Percentiles rank a stretch among this genome's conserved stretches.
Conservation (phyloP, 2,113 vertebrate genomes). For the Tragelaphus imberbis region DNA sequence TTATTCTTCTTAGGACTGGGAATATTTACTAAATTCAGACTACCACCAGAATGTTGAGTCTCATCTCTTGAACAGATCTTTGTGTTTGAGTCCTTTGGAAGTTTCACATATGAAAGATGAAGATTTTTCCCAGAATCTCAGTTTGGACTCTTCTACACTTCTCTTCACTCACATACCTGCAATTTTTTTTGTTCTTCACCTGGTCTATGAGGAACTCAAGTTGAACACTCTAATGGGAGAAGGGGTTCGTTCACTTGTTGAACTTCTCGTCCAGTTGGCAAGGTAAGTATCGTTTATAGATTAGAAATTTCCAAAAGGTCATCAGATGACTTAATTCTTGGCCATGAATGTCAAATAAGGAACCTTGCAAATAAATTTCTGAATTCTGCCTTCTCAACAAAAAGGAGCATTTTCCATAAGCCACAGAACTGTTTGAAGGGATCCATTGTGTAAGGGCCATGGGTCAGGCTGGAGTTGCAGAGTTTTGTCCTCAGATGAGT, state of each 20-base stretch:
- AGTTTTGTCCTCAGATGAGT: neutral
- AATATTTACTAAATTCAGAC: slow-evolving; percentile 90
- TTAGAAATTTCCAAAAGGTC: neutral
- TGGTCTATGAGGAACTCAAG: slow-evolving; percentile 95
- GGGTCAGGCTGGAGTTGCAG: neutral
- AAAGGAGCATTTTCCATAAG: neutral
- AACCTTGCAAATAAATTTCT: neutral
- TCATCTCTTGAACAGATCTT: slow-evolving; percentile 80
- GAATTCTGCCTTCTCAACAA: neutral
- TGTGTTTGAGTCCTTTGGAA: slow-evolving; percentile 78
- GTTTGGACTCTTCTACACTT: slow-evolving; percentile 89
- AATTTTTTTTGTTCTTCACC: slow-evolving; percentile 94
- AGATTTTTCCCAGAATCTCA: slow-evolving; percentile 79
- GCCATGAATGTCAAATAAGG: neutral
- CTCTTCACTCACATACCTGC: slow-evolving; percentile 93
- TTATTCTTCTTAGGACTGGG: slow-evolving; percentile 88
- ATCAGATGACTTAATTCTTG: neutral
- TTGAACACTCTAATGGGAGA: slow-evolving; percentile 93
- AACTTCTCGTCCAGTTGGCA: slow-evolving; percentile 94
- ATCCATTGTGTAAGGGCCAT: neutral
- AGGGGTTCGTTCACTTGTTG: slow-evolving; percentile 86
- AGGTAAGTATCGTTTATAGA: slow-evolving; percentile 79
- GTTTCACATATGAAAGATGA: slow-evolving; percentile 63
- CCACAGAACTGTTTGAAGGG: neutral
- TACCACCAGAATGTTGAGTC: slow-evolving; percentile 90